phyloP scores from a whole-genome alignment of 1,140 invertebrate species.

The Parasteatoda tepidariorum region DNA sequence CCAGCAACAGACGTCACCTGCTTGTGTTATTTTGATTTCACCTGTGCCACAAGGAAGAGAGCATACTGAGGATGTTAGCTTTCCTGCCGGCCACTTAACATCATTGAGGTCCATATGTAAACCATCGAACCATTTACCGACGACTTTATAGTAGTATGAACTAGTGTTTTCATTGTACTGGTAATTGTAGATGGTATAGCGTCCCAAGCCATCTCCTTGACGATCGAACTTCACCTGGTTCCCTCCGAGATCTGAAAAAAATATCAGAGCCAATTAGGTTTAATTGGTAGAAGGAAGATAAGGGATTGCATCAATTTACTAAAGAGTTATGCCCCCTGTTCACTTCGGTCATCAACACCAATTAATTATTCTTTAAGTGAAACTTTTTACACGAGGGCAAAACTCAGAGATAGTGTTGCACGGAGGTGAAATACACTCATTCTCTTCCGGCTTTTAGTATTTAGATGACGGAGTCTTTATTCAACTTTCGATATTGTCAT shows the following conservation, averaged over 20 bases:
- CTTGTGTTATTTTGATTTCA: slow-evolving; percentile 78
- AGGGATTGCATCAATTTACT: too few species aligned
- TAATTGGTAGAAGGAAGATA: too few species aligned
- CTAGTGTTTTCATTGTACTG: slow-evolving; percentile 67
- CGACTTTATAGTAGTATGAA: slow-evolving; percentile 73
- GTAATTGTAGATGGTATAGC: slow-evolving; percentile 76
- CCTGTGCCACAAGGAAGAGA: slow-evolving; percentile 77
- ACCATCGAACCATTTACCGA: slow-evolving; percentile 70
- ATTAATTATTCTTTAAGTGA: too few species aligned
- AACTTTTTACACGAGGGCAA: too few species aligned
- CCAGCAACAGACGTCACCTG: slow-evolving; percentile 70
- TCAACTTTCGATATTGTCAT: too few species aligned
- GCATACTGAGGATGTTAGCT: slow-evolving; percentile 73
- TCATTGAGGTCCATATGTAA: slow-evolving; percentile 73
- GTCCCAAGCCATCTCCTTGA: slow-evolving; percentile 77
- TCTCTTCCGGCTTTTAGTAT: too few species aligned
- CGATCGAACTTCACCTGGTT: slow-evolving; percentile 77
- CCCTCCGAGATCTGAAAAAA: slow-evolving; percentile 74
- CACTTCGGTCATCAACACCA: too few species aligned
- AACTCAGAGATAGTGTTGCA: too few species aligned
- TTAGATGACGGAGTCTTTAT: too few species aligned
- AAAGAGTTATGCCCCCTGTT: too few species aligned
- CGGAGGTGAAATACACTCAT: too few species aligned
- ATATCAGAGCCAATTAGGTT: too few species aligned
- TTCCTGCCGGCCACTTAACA: slow-evolving; percentile 65